phyloP scores from a whole-genome alignment of 2,113 vertebrate genomes.

The Pachycephala philippinensis region DNA sequence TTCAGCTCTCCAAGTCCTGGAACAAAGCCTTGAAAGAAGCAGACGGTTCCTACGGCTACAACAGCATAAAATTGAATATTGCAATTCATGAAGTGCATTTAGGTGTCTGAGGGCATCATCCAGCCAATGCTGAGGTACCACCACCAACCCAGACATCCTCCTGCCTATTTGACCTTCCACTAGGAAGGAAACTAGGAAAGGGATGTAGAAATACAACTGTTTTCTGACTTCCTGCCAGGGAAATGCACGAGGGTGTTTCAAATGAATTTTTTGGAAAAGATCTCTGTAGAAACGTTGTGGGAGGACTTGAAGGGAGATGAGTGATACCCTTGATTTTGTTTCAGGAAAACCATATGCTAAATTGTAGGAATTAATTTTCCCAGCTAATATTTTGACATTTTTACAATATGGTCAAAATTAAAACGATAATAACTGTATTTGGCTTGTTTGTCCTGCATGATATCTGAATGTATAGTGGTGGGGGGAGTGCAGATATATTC shows the following conservation, averaged over 20 bases:
- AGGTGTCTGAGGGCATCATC: not conserved
- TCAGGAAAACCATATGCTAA: not conserved
- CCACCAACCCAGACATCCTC: not conserved
- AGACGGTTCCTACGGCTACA: not conserved
- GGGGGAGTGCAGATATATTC: not conserved
- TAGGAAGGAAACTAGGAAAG: not conserved
- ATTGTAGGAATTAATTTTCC: constrained; percentile 8
- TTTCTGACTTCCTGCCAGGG: not conserved
- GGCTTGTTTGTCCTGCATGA: not conserved
- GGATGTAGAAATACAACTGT: not conserved
- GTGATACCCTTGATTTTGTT: constrained; percentile 19
- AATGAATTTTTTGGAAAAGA: not conserved
- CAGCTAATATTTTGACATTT: constrained; percentile 55
- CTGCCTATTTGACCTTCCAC: not conserved
- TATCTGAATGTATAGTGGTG: not conserved
- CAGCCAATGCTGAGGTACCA: not conserved
- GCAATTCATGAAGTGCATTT: not conserved
- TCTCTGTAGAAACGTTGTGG: not conserved
- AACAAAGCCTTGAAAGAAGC: not conserved
- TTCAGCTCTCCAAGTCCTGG: not conserved
- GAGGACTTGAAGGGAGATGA: constrained; percentile 33
- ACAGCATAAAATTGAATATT: not conserved
- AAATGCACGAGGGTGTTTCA: not conserved
- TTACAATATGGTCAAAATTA: constrained; percentile 15
- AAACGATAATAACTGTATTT: not conserved